phyloP scores from a whole-genome alignment of 1,140 invertebrate species.

The Megalopta genalis region DNA sequence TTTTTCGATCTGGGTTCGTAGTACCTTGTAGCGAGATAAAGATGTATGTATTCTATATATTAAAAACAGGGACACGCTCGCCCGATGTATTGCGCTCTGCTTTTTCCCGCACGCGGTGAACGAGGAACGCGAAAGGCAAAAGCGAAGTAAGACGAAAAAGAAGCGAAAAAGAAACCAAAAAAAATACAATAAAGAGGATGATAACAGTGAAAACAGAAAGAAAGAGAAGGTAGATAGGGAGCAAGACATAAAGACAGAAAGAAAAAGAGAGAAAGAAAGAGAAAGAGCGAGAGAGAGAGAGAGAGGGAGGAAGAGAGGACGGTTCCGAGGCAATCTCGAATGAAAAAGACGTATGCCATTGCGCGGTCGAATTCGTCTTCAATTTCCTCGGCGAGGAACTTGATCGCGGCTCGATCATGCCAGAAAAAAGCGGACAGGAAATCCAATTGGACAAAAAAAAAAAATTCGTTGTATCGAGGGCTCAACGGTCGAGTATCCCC shows the following conservation, averaged over 20 bases:
- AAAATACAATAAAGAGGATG: too few relatives aligned
- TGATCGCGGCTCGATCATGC: too few relatives aligned
- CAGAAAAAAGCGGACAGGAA: too few relatives aligned
- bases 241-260: background rate
- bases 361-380: too few relatives aligned
- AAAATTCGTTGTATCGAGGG: too few relatives aligned
- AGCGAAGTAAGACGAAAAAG: background rate
- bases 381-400: too few relatives aligned
- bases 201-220: background rate
- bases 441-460: too few relatives aligned
- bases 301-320: too few relatives aligned
- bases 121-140: conserved; percentile 1
- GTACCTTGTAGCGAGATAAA: conserved; percentile 59
- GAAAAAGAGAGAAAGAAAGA: too few relatives aligned
- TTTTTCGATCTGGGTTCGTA: conserved; percentile 49
- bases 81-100: conserved; percentile 55
- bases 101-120: conserved; percentile 6
- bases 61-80: conserved; percentile 56
- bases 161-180: background rate
- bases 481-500: too few relatives aligned
- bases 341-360: too few relatives aligned
- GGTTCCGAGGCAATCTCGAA: too few relatives aligned
- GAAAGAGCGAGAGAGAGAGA: background rate
- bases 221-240: background rate
- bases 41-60: conserved; percentile 63